A percentile compares a stretch with the other conserved stretches of the same genome.
Conservation (phyloP, 2,888 invertebrate genomes). For the Gibbula magus region DNA sequence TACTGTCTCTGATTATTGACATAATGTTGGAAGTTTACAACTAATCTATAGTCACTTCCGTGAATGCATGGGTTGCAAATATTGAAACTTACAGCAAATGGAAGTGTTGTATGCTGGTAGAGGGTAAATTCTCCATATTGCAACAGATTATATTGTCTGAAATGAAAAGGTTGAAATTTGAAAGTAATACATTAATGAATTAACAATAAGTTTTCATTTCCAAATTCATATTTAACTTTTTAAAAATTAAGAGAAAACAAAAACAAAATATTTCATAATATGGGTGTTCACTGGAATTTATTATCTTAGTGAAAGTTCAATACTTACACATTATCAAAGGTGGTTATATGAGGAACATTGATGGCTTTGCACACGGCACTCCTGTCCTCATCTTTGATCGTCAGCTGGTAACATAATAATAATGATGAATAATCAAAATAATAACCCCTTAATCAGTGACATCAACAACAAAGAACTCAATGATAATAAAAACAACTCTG, state of each 20-base stretch:
- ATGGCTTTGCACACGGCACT: conserved; percentile 55
- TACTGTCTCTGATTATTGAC: too few relatives aligned
- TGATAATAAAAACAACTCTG: too few relatives aligned
- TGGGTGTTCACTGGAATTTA: too few relatives aligned
- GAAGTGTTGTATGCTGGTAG: conserved; percentile 57
- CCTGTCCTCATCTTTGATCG: conserved; percentile 51
- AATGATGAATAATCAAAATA: neutral
- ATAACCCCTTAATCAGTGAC: neutral
- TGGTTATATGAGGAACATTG: conserved; percentile 63
- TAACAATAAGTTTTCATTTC: too few relatives aligned
- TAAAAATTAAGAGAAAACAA: too few relatives aligned
- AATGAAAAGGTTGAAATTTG: neutral
- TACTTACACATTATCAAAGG: conserved; percentile 60
- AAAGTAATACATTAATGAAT: too few relatives aligned
- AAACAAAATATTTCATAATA: too few relatives aligned
- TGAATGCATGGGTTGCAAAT: too few relatives aligned
- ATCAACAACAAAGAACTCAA: too few relatives aligned
- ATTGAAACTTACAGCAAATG: conserved; percentile 53
- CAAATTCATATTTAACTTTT: too few relatives aligned
- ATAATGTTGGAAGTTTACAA: too few relatives aligned
- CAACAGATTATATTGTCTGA: conserved; percentile 60
- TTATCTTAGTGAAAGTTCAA: neutral
- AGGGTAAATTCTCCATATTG: conserved; percentile 65
- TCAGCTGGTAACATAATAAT: conserved; percentile 43
- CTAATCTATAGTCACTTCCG: too few relatives aligned